These are phyloP conservation scores for Bellardia pandia DNA, from an alignment of 2,888 invertebrate species.

Conservation along the genomic window DNA sequence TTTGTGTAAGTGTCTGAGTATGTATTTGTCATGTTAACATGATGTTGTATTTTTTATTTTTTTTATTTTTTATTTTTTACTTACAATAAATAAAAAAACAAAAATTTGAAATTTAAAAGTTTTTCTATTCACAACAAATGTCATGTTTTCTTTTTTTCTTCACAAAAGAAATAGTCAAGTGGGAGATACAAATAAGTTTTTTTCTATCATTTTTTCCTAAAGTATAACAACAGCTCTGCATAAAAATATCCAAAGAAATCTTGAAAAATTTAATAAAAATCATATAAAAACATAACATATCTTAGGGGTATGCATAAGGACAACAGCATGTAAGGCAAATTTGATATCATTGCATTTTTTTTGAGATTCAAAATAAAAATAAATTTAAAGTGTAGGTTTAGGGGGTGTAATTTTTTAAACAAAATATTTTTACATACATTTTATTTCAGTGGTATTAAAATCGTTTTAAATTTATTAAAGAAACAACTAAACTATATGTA, in stretches of 20 bases:
- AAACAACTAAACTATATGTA: background rate
- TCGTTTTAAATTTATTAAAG: background rate
- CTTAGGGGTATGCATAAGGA: background rate
- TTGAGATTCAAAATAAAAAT: background rate
- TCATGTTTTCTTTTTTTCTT: conserved; percentile 19
- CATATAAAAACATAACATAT: conserved; percentile 35
- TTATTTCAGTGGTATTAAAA: background rate
- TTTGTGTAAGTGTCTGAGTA: conserved; percentile 9
- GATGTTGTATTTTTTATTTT: conserved; percentile 26
- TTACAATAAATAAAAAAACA: conserved; percentile 44
- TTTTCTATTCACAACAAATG: conserved; percentile 43
- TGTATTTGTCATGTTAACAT: conserved; percentile 54
- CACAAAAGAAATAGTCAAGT: background rate
- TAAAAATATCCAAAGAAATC: conserved; percentile 13
- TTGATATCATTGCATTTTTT: conserved; percentile 32
- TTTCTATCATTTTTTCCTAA: background rate
- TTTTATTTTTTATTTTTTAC: conserved; percentile 5
- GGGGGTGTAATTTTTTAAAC: background rate
- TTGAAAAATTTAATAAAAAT: conserved; percentile 41
- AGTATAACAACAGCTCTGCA: background rate
- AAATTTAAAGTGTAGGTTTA: conserved; percentile 15
- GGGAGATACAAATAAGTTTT: background rate
- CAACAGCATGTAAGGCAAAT: background rate
- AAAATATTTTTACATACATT: background rate
- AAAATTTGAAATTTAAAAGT: conserved; percentile 47